phyloP scores from a whole-genome alignment of 2,113 vertebrate species.

The Cyprinus carpio region DNA sequence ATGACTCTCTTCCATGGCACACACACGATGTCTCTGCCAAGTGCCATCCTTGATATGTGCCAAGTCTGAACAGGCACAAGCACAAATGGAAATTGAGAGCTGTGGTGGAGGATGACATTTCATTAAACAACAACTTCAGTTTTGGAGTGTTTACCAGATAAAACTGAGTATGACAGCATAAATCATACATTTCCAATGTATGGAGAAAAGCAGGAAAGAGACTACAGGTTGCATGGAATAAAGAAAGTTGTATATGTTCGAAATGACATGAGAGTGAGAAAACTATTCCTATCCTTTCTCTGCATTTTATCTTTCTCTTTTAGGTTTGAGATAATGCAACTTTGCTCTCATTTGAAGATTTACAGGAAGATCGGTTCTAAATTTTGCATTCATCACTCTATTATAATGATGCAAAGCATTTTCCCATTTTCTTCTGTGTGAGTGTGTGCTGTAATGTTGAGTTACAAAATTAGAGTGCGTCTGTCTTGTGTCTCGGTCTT shows the following conservation, averaged over 20 bases:
- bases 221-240: no score
- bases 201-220: background rate
- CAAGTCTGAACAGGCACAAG: background rate
- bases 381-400: background rate
- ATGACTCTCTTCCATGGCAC: background rate
- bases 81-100: background rate
- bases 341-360: background rate
- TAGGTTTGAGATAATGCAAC: background rate
- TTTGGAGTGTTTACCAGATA: background rate
- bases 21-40: background rate
- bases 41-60: background rate
- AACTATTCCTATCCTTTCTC: background rate
- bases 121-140: background rate
- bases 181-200: background rate
- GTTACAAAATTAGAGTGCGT: constrained; percentile 4
- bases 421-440: constrained; percentile 5
- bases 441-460: constrained; percentile 9
- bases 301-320: background rate
- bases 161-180: background rate
- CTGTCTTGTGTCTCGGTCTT: constrained; percentile 7
- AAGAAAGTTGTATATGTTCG: background rate
- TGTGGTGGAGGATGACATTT: background rate
- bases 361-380: background rate
- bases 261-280: background rate
- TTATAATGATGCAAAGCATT: constrained; percentile 2